Evolutionary conservation across 2,888 invertebrate species (phyloP).

Genomic region (Cryptops parisi): DNA sequence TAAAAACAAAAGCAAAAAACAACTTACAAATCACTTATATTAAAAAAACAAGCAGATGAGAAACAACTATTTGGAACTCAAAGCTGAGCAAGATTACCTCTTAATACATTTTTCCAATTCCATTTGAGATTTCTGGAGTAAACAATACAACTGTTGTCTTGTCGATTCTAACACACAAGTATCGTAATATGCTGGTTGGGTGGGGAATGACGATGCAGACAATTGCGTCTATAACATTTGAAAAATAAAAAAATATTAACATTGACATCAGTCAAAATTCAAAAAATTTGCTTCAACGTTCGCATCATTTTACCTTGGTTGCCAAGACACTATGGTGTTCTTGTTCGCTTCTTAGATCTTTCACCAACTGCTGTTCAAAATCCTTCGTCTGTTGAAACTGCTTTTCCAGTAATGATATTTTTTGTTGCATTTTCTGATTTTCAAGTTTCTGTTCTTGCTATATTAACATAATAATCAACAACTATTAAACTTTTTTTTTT

Average conservation of each 20-base stretch:
- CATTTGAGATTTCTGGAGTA: background rate
- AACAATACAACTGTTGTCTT: constrained; percentile 5
- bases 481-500: too few species aligned
- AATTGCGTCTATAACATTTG: background rate
- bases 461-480: too few species aligned
- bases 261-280: background rate
- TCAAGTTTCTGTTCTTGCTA: constrained; percentile 15
- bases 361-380: constrained; percentile 7
- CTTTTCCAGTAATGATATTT: constrained; percentile 6
- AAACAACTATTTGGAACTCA: too few species aligned
- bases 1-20: too few species aligned
- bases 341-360: constrained; percentile 4
- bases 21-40: too few species aligned
- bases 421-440: constrained; percentile 13
- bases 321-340: background rate
- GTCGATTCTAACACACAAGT: background rate
- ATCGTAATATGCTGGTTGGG: too few species aligned
- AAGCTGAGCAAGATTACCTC: too few species aligned
- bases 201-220: background rate
- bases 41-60: too few species aligned
- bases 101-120: too few species aligned
- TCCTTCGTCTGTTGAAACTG: constrained; percentile 13
- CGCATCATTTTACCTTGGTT: background rate
- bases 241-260: background rate
- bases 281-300: background rate